Conservation (phyloP, 2,888 invertebrate species). For the Habrosyne pyritoides region DNA sequence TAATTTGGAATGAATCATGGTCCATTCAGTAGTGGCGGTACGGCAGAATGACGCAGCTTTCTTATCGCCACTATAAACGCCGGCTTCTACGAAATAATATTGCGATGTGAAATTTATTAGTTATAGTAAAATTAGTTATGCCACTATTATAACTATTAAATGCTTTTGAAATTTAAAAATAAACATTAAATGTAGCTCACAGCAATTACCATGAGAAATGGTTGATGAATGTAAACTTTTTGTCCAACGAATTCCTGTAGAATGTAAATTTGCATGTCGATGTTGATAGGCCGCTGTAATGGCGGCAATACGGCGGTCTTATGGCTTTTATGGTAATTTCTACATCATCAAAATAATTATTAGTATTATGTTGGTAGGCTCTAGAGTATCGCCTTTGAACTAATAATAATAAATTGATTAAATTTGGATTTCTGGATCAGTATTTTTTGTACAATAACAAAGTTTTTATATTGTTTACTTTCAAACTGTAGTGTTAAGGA, state of each 20-base stretch:
- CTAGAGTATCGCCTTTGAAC: not conserved
- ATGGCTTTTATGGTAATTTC: constrained; percentile 25
- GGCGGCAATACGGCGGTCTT: too few species aligned
- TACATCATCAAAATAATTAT: constrained; percentile 7
- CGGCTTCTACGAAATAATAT: constrained; percentile 48
- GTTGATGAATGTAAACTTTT: constrained; percentile 11
- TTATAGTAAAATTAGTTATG: constrained; percentile 12
- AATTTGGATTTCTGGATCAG: not conserved
- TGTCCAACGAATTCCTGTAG: constrained; percentile 34
- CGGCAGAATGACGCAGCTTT: constrained; percentile 58
- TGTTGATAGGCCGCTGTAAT: constrained; percentile 21
- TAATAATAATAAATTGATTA: not conserved
- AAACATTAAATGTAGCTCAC: not conserved
- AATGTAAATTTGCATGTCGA: constrained; percentile 39
- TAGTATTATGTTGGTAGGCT: not conserved
- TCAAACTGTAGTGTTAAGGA: too few species aligned
- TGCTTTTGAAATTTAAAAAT: constrained; percentile 13
- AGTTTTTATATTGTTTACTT: too few species aligned
- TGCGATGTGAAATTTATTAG: constrained; percentile 15
- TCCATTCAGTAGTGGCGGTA: constrained; percentile 56
- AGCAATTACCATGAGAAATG: constrained; percentile 13
- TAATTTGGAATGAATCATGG: constrained; percentile 69
- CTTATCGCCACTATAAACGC: constrained; percentile 51
- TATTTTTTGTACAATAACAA: too few species aligned
- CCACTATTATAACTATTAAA: constrained; percentile 13